These are phyloP conservation scores for Seira musarum DNA, from an alignment of 2,888 invertebrate species.

Conservation along the genomic window DNA sequence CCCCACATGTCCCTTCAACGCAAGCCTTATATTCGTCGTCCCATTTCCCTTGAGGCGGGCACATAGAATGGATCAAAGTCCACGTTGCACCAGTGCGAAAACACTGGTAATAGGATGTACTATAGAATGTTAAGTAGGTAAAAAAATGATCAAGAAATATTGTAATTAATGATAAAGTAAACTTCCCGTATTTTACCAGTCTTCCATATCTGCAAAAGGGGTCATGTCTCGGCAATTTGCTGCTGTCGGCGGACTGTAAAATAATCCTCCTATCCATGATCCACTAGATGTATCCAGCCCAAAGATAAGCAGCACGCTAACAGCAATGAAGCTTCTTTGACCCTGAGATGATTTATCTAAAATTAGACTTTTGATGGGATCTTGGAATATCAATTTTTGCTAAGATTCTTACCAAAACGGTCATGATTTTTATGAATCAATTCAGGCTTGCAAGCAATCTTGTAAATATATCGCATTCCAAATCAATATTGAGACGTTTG, in stretches of 20 bases:
- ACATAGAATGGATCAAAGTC: constrained; percentile 9
- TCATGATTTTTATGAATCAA: too few species aligned
- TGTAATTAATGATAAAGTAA: neutral
- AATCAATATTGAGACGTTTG: too few species aligned
- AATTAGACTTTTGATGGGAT: too few species aligned
- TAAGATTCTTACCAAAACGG: too few species aligned
- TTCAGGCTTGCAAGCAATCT: too few species aligned
- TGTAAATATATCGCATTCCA: too few species aligned
- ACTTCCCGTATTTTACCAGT: constrained; percentile 5
- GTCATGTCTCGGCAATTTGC: neutral
- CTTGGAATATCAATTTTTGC: too few species aligned
- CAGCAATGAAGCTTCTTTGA: too few species aligned
- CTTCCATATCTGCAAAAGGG: constrained; percentile 23
- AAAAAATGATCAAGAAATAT: neutral
- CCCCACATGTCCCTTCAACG: constrained; percentile 13
- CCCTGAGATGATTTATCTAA: too few species aligned
- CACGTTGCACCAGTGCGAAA: neutral
- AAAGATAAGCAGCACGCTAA: too few species aligned
- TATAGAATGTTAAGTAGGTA: neutral
- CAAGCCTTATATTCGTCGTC: constrained; percentile 9
- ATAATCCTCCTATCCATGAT: too few species aligned
- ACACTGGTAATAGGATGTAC: neutral
- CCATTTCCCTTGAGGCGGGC: neutral
- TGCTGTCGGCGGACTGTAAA: constrained; percentile 8
- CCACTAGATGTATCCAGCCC: too few species aligned